phyloP scores from a whole-genome alignment of 2,888 invertebrate genomes.

The Lasius fuliginosus region DNA sequence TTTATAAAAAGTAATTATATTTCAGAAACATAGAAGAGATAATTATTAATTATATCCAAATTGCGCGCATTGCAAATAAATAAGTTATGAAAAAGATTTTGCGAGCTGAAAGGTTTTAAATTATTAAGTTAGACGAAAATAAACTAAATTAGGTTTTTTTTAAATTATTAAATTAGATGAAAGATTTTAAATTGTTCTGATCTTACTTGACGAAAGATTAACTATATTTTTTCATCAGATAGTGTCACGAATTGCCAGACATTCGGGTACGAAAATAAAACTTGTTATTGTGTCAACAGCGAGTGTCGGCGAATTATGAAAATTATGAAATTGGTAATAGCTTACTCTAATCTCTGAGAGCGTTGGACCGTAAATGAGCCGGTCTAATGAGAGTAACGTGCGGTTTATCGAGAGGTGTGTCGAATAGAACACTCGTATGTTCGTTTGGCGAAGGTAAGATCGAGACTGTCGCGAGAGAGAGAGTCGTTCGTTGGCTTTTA shows the following conservation, averaged over 20 bases:
- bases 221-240: neutral
- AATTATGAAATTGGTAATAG: constrained; percentile 14
- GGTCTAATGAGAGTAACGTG: neutral
- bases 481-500: constrained; percentile 60
- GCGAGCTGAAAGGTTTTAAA: too few species aligned
- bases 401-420: neutral
- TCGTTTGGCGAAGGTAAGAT: constrained; percentile 56
- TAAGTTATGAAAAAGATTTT: neutral
- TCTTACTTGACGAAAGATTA: neutral
- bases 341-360: neutral
- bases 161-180: neutral
- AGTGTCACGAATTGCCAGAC: neutral
- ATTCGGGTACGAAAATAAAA: neutral
- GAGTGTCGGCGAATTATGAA: neutral
- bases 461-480: constrained; percentile 70
- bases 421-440: constrained; percentile 55
- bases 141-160: too few species aligned
- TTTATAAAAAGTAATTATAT: constrained; percentile 11
- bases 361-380: neutral
- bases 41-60: neutral
- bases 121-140: too few species aligned
- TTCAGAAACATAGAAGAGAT: neutral
- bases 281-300: neutral
- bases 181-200: neutral
- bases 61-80: neutral